A percentile compares a stretch with the other conserved stretches of the same genome.
phyloP scores from a whole-genome alignment of 2,113 vertebrate species.

The Rhinolophus sinicus region DNA sequence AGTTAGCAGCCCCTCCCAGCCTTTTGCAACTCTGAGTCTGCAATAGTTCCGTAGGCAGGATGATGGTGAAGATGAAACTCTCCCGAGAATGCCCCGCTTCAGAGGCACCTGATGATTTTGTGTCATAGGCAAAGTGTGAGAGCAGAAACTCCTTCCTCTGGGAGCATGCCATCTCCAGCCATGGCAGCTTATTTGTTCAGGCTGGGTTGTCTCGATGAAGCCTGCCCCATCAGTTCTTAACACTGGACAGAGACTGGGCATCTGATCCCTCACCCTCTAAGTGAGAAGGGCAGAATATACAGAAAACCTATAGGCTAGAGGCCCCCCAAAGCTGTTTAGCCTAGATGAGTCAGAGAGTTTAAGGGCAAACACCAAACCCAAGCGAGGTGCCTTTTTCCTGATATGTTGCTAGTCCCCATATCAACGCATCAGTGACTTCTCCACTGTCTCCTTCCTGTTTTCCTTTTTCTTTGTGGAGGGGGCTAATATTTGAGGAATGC shows the following conservation, averaged over 20 bases:
- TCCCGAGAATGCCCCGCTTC: not conserved
- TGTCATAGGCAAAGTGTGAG: not conserved
- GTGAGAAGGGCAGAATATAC: not conserved
- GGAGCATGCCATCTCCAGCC: not conserved
- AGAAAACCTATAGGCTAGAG: not conserved
- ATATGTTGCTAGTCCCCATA: not conserved
- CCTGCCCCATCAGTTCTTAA: not conserved
- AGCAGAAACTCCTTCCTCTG: not conserved
- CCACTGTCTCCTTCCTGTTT: not conserved
- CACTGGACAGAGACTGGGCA: not conserved
- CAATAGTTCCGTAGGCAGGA: not conserved
- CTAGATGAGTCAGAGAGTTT: not conserved
- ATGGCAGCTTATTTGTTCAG: not conserved
- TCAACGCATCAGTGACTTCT: not conserved
- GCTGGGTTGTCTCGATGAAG: not conserved
- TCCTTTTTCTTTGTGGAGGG: not conserved
- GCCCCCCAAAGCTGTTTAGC: not conserved
- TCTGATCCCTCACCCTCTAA: not conserved
- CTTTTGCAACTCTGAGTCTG: slow-evolving; percentile 26
- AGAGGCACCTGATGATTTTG: not conserved
- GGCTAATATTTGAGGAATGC: not conserved
- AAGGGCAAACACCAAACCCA: not conserved
- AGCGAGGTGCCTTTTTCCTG: not conserved
- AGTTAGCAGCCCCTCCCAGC: not conserved
- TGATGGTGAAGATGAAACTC: not conserved